These are phyloP conservation scores for Corythornis leucogaster DNA, from an alignment of 2,797 vertebrate genomes.

Conservation along the genomic window DNA sequence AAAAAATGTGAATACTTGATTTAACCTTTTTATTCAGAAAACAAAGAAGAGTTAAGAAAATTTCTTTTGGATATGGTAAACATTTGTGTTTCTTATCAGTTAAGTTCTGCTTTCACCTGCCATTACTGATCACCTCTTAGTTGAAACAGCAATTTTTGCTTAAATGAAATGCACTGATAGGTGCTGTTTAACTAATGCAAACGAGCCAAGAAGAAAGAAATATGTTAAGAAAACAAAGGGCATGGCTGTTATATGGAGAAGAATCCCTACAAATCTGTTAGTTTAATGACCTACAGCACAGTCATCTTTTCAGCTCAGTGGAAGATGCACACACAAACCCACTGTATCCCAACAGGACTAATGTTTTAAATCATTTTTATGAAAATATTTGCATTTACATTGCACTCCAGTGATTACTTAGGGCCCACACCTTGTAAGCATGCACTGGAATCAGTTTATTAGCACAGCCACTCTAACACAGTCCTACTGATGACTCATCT, in stretches of 20 bases:
- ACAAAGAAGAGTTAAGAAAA: not conserved
- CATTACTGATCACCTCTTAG: conserved; percentile 8
- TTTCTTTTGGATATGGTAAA: not conserved
- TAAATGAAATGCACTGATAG: conserved; percentile 24
- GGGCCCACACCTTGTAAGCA: conserved; percentile 16
- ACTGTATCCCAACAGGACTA: conserved; percentile 19
- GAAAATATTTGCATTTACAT: conserved; percentile 66
- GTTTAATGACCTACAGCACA: conserved; percentile 38
- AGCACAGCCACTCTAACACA: not conserved
- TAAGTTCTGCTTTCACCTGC: conserved; percentile 1
- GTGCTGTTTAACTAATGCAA: conserved; percentile 51
- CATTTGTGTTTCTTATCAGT: not conserved
- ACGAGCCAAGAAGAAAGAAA: conserved; percentile 34
- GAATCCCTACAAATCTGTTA: conserved; percentile 12
- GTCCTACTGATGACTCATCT: not conserved
- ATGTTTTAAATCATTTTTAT: conserved; percentile 61
- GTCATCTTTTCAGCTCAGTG: conserved; percentile 32
- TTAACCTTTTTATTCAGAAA: conserved; percentile 10
- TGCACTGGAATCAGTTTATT: conserved; percentile 35
- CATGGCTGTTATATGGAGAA: not conserved
- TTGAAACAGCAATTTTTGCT: not conserved
- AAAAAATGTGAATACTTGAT: not conserved
- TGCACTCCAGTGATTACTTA: conserved; percentile 51
- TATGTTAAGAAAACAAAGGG: conserved; percentile 27
- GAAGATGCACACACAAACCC: conserved; percentile 8